Evolutionary conservation across 64 coral and sea anemone genomes (phyloP).

Genomic region (Montipora cactus): DNA sequence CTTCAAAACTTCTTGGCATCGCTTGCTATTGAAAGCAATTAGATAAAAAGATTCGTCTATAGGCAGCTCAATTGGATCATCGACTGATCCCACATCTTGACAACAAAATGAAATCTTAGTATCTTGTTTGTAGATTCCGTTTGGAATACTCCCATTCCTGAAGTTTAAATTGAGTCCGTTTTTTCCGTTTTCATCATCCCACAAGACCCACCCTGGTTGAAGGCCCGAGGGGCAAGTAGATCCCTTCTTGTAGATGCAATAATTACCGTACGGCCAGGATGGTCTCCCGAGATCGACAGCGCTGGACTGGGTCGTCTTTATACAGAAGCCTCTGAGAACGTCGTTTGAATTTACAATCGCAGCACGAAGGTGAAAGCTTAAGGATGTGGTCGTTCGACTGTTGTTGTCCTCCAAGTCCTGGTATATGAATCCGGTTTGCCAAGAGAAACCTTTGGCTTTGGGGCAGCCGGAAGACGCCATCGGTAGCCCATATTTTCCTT

Average conservation of each 20-base stretch:
- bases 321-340: constrained; percentile 64
- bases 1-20: constrained; percentile 65
- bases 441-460: constrained; percentile 20
- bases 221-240: constrained; percentile 40
- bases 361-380: constrained; percentile 51
- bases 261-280: constrained; percentile 67
- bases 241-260: constrained; percentile 77
- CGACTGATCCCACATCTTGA: constrained; percentile 31
- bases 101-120: constrained; percentile 76
- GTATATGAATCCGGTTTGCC: constrained; percentile 38
- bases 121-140: constrained; percentile 46
- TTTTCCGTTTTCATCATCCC: constrained; percentile 49
- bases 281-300: constrained; percentile 15
- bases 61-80: constrained; percentile 57
- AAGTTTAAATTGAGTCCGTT: constrained; percentile 1
- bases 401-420: constrained; percentile 46
- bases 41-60: constrained; percentile 67
- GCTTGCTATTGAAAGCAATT: constrained; percentile 50
- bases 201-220: constrained; percentile 63
- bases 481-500: constrained; percentile 58
- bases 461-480: constrained; percentile 62
- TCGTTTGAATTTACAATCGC: constrained; percentile 5
- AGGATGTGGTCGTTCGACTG: background rate
- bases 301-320: constrained; percentile 45
- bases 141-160: constrained; percentile 18